Base-by-base conservation (phyloP, 2,797 vertebrate genomes). In the Arrhamphus sclerolepis region DNA sequence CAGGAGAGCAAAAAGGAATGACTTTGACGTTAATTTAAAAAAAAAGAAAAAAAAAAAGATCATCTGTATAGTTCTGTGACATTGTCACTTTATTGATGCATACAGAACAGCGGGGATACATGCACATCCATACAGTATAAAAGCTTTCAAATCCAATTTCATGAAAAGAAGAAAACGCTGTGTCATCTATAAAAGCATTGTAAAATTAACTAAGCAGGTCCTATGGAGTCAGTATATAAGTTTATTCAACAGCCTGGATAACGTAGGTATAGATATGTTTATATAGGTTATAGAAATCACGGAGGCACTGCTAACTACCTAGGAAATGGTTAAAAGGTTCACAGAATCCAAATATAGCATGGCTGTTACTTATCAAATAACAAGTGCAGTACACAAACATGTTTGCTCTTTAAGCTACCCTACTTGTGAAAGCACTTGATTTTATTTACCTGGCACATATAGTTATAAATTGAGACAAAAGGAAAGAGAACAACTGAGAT, bases 91-190 rank as follows among this genome's bases (percentile, higher is more conserved):
- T 13, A 62, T 7, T 26, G 41, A 51, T 46, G 39, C 29, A 21
- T 42, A 60, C 5, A 58, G 24, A 19, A 67, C 22, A 63, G 70
- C 29, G 53, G 28, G 20, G 39, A 57, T 16, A 56, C 58, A 69
- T 75, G 52, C 60, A 79, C 64, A 84, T 73, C 59, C 75, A 49
- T 44, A 80, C 66, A 62, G 73, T 86, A 84, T 48, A 85, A 87
- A 88, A 83, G 54, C 68, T 49, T 56, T 72, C 46, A 58, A 72
- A 63, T 69, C 52, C 49, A 64, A 61, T 74, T 61, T 61, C 50
- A 62, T 18, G 73, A 81, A 82, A 63, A 55, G 67, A 84, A 71
- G 75, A 82, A 81, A 65, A 65, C 34, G 66, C 61, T 50, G 31
- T 11, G 5, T 28, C 8, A 21, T 56, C 56, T 81, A 87, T 73